Evolutionary conservation across 2,113 vertebrate genomes (phyloP), one percentile per base, ranked within the genome.

Genomic region (Laticauda colubrina): DNA sequence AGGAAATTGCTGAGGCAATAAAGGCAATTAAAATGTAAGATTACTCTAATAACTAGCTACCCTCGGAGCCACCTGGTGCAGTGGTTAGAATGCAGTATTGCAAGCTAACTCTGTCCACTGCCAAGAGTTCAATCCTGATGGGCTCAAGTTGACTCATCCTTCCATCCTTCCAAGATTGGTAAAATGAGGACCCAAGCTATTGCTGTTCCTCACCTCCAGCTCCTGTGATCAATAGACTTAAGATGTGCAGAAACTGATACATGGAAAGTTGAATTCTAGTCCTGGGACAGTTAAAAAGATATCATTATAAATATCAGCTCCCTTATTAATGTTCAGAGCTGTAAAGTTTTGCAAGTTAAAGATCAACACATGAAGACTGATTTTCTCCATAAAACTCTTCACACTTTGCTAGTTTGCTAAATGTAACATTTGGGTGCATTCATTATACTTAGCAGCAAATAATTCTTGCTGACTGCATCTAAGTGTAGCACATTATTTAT

Each of bases 401-500:
- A 81, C 57, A 92, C 34, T 81, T 90, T 92, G 1, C 53, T 51
- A 11, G 56, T 88, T 91, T 94, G 87, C 48, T 92, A 92, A 94
- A 75, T 3, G 45, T 0, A 1, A 20, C 75, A 0, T 21, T 1
- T 14, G 69, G 23, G 48, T 51, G 7, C 75, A 86, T n/a, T 88
- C 48, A 92, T 91, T 57, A 12, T 87, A 18, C 90, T 94, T 94
- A 54, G 93, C 91, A 57, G 51, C 61, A 94, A 91, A 92, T 94
- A 91, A 53, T 92, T 88, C 81, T 91, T 94, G 57, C 43, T 53
- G 18, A n/a, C 61, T 93, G 11, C 12, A 92, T 45, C 0, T 15
- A 94, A 92, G 3, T 92, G 48, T 89, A 92, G 54, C 51, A 26
- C 69, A 56, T 29, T 81, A 12, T 93, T 93, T 89, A 89, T 54